Conservation (phyloP, 1,140 invertebrate species). For the Cepaea nemoralis region DNA sequence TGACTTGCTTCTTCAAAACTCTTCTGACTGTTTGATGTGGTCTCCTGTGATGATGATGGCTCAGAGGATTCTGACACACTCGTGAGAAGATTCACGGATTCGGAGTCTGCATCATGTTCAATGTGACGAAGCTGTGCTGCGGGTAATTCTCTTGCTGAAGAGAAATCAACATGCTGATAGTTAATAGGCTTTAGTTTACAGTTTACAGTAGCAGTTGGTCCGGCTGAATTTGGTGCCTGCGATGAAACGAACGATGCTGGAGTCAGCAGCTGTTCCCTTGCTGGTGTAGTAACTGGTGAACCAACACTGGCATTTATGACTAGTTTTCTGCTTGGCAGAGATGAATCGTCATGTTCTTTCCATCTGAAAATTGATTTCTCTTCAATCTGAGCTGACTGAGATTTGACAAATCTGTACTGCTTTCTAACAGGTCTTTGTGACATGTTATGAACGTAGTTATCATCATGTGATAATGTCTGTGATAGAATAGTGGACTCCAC, state of each 20-base stretch:
- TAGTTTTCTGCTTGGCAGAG: neutral
- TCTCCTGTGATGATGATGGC: constrained; percentile 41
- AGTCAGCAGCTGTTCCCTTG: neutral
- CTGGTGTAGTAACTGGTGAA: neutral
- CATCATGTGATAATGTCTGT: neutral
- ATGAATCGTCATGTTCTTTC: neutral
- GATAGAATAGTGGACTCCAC: constrained; percentile 1
- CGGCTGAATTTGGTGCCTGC: neutral
- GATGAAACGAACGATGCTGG: neutral
- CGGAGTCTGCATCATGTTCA: constrained; percentile 25
- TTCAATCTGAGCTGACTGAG: constrained; percentile 38
- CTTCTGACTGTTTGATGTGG: constrained; percentile 35
- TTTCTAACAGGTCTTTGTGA: constrained; percentile 25
- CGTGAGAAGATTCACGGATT: constrained; percentile 41
- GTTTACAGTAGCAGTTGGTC: neutral
- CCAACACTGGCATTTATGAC: neutral
- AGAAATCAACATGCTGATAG: neutral
- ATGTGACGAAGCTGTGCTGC: constrained; percentile 14
- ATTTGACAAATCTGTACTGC: constrained; percentile 51
- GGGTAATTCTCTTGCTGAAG: constrained; percentile 20
- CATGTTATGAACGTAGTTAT: constrained; percentile 11
- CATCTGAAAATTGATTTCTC: constrained; percentile 24
- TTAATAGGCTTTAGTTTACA: neutral
- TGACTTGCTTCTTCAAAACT: constrained; percentile 46
- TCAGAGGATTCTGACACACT: constrained; percentile 51